Evolutionary conservation across 2,797 vertebrate species (phyloP), one percentile per base, ranked within the genome.

Genomic region (Xenopus petersii): DNA sequence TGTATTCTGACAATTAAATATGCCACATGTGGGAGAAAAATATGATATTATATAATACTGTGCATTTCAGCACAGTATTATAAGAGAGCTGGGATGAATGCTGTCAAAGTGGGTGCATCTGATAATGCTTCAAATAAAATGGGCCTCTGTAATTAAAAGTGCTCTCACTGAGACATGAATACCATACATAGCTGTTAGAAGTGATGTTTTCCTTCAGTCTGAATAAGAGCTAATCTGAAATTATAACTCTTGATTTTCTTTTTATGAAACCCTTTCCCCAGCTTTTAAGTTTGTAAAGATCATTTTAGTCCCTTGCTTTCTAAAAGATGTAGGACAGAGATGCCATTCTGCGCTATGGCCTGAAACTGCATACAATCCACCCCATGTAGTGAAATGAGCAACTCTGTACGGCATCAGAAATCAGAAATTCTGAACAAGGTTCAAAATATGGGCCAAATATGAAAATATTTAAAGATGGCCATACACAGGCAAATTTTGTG

Each of bases 81-180:
- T 58, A 58, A 51, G 55, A 15, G n/a, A 58, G 55, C 55, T 21
- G 12, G 15, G 49, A 58, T 17, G 16, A 58, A 58, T 58, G 55
- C 55, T 15, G n/a, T 9, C 55, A 9, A 17, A 51, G 49, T 51
- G 49, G 49, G 15, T 12, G 9, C 49, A 58, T 17, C 55, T 58
- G 55, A 58, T 16, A 58, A 58, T 17, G 15, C 12, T 51, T 16
- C 15, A n/a, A 7, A 17, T 58, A n/a, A 58, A 58, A 9, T 17
- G n/a, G 55, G 16, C 55, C 8, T 17, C n/a, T 58, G 16, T n/a
- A 58, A 58, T 58, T 58, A 58, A n/a, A 58, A 58, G n/a, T 17
- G 55, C 55, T 58, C 55, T 58, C 55, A n/a, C n/a, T 58, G 55
- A 58, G n/a, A 58, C 55, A 58, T 58, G n/a, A 58, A 58, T 17